A percentile compares a stretch with the other conserved stretches of the same genome.
Evolutionary conservation across 2,113 vertebrate species (phyloP).

Genomic region (Tenrec ecaudatus): DNA sequence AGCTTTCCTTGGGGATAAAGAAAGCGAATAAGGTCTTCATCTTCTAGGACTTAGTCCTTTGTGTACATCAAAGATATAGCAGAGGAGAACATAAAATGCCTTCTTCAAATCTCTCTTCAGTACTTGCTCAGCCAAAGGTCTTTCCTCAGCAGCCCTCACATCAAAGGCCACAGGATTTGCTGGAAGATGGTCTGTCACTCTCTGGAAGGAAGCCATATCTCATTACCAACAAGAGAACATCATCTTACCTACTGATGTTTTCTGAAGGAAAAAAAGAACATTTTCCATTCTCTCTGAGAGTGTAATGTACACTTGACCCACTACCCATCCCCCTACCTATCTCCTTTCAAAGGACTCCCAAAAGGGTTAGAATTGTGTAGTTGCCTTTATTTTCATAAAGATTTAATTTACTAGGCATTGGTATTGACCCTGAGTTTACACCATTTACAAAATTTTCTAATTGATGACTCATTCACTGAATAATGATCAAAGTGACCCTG

Average conservation of each 20-base stretch:
- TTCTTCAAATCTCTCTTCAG: constrained; percentile 60
- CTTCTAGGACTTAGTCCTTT: constrained; percentile 57
- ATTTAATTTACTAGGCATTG: constrained; percentile 54
- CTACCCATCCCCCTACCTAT: background rate
- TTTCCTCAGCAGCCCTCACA: constrained; percentile 56
- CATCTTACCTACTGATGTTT: constrained; percentile 60
- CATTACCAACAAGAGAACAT: constrained; percentile 61
- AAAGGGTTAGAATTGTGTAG: background rate
- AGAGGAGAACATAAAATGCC: constrained; percentile 60
- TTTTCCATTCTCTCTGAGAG: constrained; percentile 31
- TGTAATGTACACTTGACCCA: background rate
- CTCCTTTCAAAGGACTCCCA: background rate
- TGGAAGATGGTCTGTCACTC: constrained; percentile 58
- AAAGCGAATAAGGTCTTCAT: constrained; percentile 55
- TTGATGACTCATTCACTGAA: constrained; percentile 35
- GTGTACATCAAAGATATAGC: constrained; percentile 58
- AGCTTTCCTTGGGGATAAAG: constrained; percentile 36
- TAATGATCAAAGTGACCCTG: background rate
- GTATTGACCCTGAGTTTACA: constrained; percentile 22
- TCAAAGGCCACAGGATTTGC: constrained; percentile 65
- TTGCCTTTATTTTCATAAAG: constrained; percentile 25
- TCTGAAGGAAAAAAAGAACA: constrained; percentile 19
- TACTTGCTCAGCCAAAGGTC: constrained; percentile 40
- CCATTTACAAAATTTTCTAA: constrained; percentile 28
- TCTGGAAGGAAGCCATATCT: constrained; percentile 72